These are phyloP conservation scores for Stenurella melanura DNA, from an alignment of 2,888 invertebrate species.

Conservation along the genomic window DNA sequence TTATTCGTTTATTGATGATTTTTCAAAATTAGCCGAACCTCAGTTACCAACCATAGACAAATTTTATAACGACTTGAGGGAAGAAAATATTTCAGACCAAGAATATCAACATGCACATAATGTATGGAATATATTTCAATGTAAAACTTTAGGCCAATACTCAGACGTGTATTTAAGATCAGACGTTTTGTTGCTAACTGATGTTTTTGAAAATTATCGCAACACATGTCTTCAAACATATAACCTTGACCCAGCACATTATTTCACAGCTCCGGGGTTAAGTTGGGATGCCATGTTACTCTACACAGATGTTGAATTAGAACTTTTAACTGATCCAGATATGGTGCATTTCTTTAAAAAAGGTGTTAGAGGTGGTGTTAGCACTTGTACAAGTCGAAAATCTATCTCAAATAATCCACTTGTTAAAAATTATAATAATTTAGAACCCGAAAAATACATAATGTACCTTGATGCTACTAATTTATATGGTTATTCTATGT, in stretches of 20 bases:
- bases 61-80: background rate
- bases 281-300: background rate
- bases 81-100: constrained; percentile 11
- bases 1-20: no score
- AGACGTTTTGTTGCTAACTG: constrained; percentile 15
- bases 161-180: constrained; percentile 29
- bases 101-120: constrained; percentile 17
- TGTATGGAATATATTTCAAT: constrained; percentile 30
- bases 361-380: constrained; percentile 65
- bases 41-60: no score
- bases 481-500: constrained; percentile 33
- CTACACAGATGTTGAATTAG: background rate
- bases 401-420: no score
- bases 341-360: constrained; percentile 56
- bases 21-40: no score
- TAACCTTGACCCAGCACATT: no score
- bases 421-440: no score
- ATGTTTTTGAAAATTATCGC: no score
- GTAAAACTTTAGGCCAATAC: background rate
- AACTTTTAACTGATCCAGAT: background rate
- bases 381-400: no score
- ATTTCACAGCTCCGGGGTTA: no score
- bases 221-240: no score
- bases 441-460: no score
- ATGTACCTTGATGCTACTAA: constrained; percentile 31